Percentiles rank a stretch among this genome's conserved stretches.
Conservation (phyloP, 2,888 invertebrate species). For the Orgyia antiqua region DNA sequence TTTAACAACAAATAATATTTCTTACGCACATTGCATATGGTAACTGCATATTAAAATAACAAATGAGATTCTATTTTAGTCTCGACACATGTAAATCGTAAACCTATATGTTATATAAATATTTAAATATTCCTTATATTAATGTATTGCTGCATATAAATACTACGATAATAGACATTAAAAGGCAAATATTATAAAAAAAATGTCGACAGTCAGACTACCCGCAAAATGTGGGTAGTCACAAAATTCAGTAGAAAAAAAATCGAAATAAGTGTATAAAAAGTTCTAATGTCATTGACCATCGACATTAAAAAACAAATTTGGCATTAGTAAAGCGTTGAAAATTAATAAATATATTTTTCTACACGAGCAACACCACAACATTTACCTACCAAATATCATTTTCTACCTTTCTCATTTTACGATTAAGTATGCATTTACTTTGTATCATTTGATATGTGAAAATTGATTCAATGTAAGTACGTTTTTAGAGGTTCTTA, state of each 20-base stretch:
- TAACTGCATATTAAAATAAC: no score
- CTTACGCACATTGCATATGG: no score
- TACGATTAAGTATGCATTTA: conserved; percentile 12
- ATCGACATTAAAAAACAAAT: background rate
- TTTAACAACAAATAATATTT: no score
- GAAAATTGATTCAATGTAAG: conserved; percentile 16
- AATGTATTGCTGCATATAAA: background rate
- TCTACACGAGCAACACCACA: background rate
- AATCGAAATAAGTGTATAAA: no score
- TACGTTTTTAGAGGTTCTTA: no score
- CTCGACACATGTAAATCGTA: conserved; percentile 13
- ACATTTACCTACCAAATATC: conserved; percentile 4
- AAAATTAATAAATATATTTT: background rate
- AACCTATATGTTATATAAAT: no score
- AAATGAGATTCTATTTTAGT: conserved; percentile 32
- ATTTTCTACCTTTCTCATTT: conserved; percentile 3
- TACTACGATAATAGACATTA: background rate
- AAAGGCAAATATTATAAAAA: background rate
- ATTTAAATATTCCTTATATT: no score
- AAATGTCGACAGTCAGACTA: no score
- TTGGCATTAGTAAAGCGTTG: background rate
- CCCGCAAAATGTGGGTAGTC: no score
- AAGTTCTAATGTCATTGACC: no score
- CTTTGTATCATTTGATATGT: conserved; percentile 19
- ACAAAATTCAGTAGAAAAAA: no score